Evolutionary conservation across 2,113 vertebrate species (phyloP), one percentile per base, ranked within the genome.

Genomic region (Trematomus loennbergii): DNA sequence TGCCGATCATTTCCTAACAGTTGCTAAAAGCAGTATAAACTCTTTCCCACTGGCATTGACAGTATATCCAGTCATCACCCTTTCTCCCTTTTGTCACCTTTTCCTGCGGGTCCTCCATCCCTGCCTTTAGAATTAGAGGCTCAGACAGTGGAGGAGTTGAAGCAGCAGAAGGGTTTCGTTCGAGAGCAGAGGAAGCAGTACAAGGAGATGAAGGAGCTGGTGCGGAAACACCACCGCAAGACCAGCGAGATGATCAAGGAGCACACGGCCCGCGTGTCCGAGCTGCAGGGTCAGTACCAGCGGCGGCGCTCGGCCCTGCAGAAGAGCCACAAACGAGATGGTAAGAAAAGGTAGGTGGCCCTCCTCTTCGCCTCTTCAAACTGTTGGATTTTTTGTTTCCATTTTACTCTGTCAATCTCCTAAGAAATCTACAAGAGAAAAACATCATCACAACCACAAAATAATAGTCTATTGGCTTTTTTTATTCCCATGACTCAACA

Each of bases 121-220:
- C 5, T 12, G 3, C 72, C 29, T 15, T 70, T 89, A 99, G 98
- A 99, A 81, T 86, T 98, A 69, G 97, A 98, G 89, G 97, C 96
- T 15, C 97, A 98, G 94, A 97, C 96, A 0, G 90, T 98, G 3
- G 97, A 99, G 89, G 97, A 99, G 88, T 82, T 99, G 54, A 98
- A 98, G 87, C 98, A 99, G 71, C 96, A 97, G 89, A 99, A 99
- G 76, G 93, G 96, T 0, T 99, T 98, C 66, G 96, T 99, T 29
- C 96, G 97, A 8, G 97, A 99, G 81, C 98, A 99, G 71, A 97
- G 97, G 89, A 98, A 97, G 65, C 97, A 99, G 92, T 99, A 99
- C 94, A 99, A 99, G 86, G 98, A 99, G 90, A 97, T 99, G 96
- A 99, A 99, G 93, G 98, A 99, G 78, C 94, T 99, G 81, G 96